Evolutionary conservation across 2,888 invertebrate genomes (phyloP), one percentile per base, ranked within the genome.

Genomic region (Phragmatobia fuliginosa): DNA sequence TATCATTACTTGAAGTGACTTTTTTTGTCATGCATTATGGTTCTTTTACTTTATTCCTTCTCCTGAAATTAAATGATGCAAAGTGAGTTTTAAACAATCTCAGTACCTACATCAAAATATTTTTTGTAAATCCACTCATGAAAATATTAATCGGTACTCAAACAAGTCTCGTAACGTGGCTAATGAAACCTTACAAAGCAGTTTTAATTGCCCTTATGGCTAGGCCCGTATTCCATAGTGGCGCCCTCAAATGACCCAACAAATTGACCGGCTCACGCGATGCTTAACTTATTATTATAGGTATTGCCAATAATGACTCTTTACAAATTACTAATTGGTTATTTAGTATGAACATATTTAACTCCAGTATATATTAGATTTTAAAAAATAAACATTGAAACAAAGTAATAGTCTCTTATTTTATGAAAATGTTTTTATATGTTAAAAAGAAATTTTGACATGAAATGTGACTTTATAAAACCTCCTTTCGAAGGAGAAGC

Each of bases 241-340:
- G 85, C 85, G 88, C 90, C 89, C 88, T 87, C 89, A 90, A 94
- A 92, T 91, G 92, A 92, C 90, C 91, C 87, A 88, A 90, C 93
- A 94, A 94, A 94, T 94, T 94, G 92, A 92, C 90, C 88, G 87
- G 86, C 88, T 85, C 94, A 94, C 94, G 94, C 94, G 88, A 94
- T 90, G 81, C 84, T 87, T 87, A 80, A 83, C 86, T 88, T 79
- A 76, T 75, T 79, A 81, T 79, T 81, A 81, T 80, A 80, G 76
- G 70, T 78, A 83, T 85, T 85, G 78, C 77, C 75, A 77, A 78
- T 85, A 85, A 85, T 82, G 76, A 72, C 71, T 74, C 59, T 72
- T 74, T 75, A 81, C 71, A 74, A 79, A 71, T 72, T 75, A 68
- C 28, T 68, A 56, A 67, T 72, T 28, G 28, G 41, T 41, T 38